phyloP scores from a whole-genome alignment of 2,113 vertebrate genomes.

The Megalops atlanticus region DNA sequence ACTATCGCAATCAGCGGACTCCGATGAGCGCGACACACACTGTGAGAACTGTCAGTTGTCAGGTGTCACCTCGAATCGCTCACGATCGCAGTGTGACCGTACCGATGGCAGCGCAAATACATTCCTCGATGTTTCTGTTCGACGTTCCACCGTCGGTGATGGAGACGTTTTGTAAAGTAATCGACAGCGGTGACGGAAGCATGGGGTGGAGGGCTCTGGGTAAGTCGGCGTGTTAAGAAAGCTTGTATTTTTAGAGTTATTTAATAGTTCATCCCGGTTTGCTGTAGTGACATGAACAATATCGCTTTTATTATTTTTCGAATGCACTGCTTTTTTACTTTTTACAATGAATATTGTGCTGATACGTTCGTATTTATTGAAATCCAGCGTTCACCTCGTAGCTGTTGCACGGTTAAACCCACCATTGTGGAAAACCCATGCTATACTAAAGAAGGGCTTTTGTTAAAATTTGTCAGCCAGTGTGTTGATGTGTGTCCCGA shows the following conservation, averaged over 20 bases:
- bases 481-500: neutral
- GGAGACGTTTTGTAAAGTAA: conserved; percentile 63
- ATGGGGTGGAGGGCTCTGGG: conserved; percentile 76
- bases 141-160: conserved; percentile 67
- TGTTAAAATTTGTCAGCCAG: neutral
- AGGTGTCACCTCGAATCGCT: too few species aligned
- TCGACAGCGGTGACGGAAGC: conserved; percentile 69
- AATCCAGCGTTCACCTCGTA: too few species aligned
- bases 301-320: neutral
- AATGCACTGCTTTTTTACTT: neutral
- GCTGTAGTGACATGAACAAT: neutral
- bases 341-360: too few species aligned
- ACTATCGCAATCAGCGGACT: neutral
- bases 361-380: too few species aligned
- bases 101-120: conserved; percentile 39
- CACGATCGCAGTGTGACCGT: neutral
- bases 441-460: too few species aligned
- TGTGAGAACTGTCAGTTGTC: neutral
- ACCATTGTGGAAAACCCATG: too few species aligned
- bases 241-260: neutral
- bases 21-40: neutral
- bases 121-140: conserved; percentile 56
- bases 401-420: too few species aligned
- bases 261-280: neutral
- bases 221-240: conserved; percentile 50